Evolutionary conservation across 2,113 vertebrate species (phyloP).

Genomic region (Ornithorhynchus anatinus): DNA sequence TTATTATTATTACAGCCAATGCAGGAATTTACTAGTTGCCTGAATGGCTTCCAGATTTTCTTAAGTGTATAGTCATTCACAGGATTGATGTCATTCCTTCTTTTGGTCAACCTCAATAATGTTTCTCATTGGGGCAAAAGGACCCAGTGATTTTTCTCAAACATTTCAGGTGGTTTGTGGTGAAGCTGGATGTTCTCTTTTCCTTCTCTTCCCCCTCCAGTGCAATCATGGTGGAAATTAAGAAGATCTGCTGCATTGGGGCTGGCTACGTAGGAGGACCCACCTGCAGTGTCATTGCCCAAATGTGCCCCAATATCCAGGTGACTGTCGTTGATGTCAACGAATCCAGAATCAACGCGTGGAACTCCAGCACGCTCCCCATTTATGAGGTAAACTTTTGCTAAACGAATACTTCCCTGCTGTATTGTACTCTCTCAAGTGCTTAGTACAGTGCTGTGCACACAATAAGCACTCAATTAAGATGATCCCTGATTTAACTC

Average conservation of each 20-base stretch:
- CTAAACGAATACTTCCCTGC: neutral
- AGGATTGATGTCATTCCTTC: too few species aligned
- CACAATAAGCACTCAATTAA: neutral
- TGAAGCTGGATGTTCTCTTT: too few species aligned
- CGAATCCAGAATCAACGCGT: constrained; percentile 92
- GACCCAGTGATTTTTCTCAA: too few species aligned
- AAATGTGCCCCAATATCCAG: constrained; percentile 90
- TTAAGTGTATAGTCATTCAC: too few species aligned
- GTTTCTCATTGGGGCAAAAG: too few species aligned
- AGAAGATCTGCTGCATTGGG: constrained; percentile 95
- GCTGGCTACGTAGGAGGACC: constrained; percentile 97
- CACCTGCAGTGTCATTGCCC: constrained; percentile 95
- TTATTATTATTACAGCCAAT: too few species aligned
- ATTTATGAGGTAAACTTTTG: constrained; percentile 91
- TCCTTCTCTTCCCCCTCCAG: neutral
- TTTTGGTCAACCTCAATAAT: too few species aligned
- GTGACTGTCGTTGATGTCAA: constrained; percentile 93
- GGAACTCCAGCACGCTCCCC: constrained; percentile 93
- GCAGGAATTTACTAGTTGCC: too few species aligned
- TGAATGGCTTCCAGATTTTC: too few species aligned
- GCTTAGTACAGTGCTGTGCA: neutral
- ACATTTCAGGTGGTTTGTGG: too few species aligned
- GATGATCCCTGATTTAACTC: neutral
- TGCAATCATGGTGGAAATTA: constrained; percentile 89
- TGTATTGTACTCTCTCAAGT: neutral